These are phyloP conservation scores for Corythaeola cristata DNA, from an alignment of 2,113 vertebrate genomes.

Conservation along the genomic window DNA sequence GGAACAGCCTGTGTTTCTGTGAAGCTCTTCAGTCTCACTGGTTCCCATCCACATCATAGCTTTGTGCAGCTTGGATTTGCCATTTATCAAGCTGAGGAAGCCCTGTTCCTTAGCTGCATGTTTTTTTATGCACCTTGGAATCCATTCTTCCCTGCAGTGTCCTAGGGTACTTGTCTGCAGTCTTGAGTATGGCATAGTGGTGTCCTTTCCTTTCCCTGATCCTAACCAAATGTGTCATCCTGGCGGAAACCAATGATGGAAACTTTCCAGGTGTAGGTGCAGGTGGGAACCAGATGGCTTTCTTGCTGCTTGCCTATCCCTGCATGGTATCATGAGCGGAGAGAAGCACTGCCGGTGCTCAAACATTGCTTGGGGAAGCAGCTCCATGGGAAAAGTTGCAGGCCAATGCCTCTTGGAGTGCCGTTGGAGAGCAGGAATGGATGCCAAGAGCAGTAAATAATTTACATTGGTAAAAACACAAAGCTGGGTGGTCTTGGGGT, in stretches of 20 bases:
- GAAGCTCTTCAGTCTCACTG: background rate
- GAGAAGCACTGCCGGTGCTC: background rate
- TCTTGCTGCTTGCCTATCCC: background rate
- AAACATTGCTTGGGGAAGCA: background rate
- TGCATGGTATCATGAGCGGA: fast-evolving
- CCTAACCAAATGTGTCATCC: background rate
- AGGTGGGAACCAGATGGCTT: background rate
- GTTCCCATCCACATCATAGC: background rate
- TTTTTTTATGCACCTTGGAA: background rate
- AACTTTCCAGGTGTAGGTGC: background rate
- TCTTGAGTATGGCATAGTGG: background rate
- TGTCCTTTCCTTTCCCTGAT: background rate
- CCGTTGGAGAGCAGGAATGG: background rate
- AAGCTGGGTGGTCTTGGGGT: conserved; percentile 17
- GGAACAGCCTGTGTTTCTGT: background rate
- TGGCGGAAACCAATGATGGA: background rate
- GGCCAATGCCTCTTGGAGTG: background rate
- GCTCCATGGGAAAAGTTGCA: background rate
- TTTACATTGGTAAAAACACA: conserved; percentile 15
- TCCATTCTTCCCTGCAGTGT: background rate
- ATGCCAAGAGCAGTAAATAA: conserved; percentile 38
- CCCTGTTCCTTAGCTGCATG: background rate
- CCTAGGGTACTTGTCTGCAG: background rate
- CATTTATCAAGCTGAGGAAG: background rate
- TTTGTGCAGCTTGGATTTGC: background rate